Evolutionary conservation across 1,140 invertebrate genomes (phyloP).

Genomic region (Neodiprion virginianus): DNA sequence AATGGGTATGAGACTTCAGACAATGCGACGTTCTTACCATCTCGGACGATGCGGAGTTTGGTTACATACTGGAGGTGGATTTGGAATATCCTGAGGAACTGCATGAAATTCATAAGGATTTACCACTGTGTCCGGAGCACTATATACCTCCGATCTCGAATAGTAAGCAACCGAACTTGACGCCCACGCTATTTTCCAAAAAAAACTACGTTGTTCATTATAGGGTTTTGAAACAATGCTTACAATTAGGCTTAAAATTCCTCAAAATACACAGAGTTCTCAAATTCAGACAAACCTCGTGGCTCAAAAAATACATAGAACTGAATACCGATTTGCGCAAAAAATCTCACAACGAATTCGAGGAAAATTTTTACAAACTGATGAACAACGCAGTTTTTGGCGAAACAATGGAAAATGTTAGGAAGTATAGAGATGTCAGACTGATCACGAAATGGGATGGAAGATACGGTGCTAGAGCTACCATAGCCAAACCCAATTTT

Average conservation of each 20-base stretch:
- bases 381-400: conserved; percentile 61
- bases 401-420: conserved; percentile 61
- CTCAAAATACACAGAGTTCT: conserved; percentile 31
- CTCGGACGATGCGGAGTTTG: conserved; percentile 47
- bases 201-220: conserved; percentile 63
- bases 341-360: conserved; percentile 52
- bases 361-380: conserved; percentile 63
- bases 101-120: too few relatives aligned
- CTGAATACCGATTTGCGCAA: conserved; percentile 40
- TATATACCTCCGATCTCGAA: conserved; percentile 19
- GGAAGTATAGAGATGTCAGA: conserved; percentile 40
- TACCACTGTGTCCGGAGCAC: conserved; percentile 57
- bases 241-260: conserved; percentile 32
- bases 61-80: conserved; percentile 62
- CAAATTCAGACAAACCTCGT: conserved; percentile 30
- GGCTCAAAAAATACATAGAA: conserved; percentile 40
- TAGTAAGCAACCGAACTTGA: conserved; percentile 43
- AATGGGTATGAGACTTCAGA: conserved; percentile 32
- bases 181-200: conserved; percentile 50
- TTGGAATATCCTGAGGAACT: conserved; percentile 29
- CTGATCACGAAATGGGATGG: conserved; percentile 27
- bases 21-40: conserved; percentile 41
- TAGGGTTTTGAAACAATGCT: conserved; percentile 57
- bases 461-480: conserved; percentile 29
- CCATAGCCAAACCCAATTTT: conserved; percentile 38